A percentile compares a stretch with the other conserved stretches of the same genome.
Conservation (phyloP, 2,888 invertebrate genomes). For the Chironomus riparius region DNA sequence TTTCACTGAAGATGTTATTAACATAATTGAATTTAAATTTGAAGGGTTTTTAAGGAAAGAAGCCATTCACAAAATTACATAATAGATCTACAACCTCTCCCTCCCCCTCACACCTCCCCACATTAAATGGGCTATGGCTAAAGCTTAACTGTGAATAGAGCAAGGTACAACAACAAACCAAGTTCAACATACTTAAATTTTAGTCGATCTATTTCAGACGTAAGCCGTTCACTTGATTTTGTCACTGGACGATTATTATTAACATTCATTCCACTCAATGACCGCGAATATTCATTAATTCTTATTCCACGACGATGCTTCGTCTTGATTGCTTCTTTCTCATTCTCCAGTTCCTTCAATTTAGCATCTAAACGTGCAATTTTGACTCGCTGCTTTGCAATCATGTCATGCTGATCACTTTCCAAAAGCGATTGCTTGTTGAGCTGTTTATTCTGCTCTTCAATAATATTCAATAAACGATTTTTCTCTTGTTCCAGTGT, state of each 20-base stretch:
- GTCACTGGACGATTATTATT: not conserved
- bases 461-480: not conserved
- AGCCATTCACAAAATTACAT: too few species aligned
- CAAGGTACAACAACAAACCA: too few species aligned
- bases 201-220: conserved; percentile 1
- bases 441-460: conserved; percentile 34
- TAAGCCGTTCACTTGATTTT: not conserved
- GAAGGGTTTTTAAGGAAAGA: too few species aligned
- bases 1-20: not conserved
- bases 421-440: conserved; percentile 34
- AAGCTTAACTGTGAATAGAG: too few species aligned
- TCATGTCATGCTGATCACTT: conserved; percentile 33
- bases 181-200: conserved; percentile 14
- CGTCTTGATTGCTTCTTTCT: not conserved
- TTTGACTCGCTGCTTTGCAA: conserved; percentile 36
- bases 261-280: not conserved
- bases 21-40: not conserved
- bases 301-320: conserved; percentile 13
- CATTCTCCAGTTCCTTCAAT: conserved; percentile 31
- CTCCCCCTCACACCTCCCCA: too few species aligned
- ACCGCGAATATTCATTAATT: conserved; percentile 15
- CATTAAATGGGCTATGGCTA: too few species aligned
- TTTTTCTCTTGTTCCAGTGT: conserved; percentile 9
- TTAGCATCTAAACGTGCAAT: conserved; percentile 37
- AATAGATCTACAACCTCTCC: too few species aligned